Evolutionary conservation across 23 tunicate genomes (phyloP), one percentile per base, ranked within the genome.

Genomic region (Clavelina lepadiformis): DNA sequence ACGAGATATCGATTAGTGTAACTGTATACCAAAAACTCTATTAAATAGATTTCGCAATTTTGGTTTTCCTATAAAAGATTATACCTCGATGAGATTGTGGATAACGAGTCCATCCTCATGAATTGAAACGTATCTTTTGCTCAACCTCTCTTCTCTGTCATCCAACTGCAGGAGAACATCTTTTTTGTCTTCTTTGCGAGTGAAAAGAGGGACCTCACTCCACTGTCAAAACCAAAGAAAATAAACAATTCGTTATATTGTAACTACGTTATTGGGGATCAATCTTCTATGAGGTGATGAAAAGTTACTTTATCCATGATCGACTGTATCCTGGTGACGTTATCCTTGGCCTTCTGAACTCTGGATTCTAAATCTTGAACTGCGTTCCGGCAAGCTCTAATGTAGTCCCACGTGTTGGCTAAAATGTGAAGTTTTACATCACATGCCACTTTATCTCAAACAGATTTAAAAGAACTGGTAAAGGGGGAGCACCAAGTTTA

Each of bases 401-500:
- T 87, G 82, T 87, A 87, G 20, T 80, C 82, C 96, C 96, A 87
- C 11, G 96, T 73, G 22, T 77, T 87, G 79, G 77, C 6, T 60
- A 70, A 38, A 41, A 15, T 41, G 13, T 41, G 49, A 11, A 41
- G 49, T 41, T 11, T 8, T 8, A 15, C 11, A 41, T 8, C 49
- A 41, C 49, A 41, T 8, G 11, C 49, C 49, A 41, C 49, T 8
- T 41, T 41, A 11, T 15, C 11, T 41, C 65, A 59, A 27, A 59
- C 6, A 59, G 31, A 59, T 41, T 41, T 41, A 15, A 15, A 41
- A n/a, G n/a, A n/a, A n/a, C n/a, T n/a, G n/a, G n/a, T n/a, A n/a
- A n/a, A n/a, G n/a, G n/a, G n/a, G n/a, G n/a, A n/a, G n/a, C n/a
- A n/a, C n/a, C n/a, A n/a, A n/a, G n/a, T n/a, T n/a, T n/a, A n/a